These are phyloP conservation scores for Altica lythri DNA, from an alignment of 2,888 invertebrate species.

Conservation along the genomic window DNA sequence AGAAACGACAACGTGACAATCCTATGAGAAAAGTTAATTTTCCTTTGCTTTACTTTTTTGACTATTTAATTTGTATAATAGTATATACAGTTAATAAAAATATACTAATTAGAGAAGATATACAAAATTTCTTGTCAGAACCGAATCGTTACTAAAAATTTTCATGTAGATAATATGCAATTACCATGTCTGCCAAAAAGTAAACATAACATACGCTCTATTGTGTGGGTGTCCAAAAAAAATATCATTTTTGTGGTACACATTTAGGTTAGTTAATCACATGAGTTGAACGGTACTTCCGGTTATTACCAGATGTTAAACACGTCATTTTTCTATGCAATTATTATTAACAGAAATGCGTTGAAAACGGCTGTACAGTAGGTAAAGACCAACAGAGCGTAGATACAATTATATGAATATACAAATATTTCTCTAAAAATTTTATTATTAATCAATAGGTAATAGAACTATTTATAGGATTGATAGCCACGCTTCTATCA, in stretches of 20 bases:
- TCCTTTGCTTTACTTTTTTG: slow-evolving; percentile 11
- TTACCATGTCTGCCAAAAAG: slow-evolving; percentile 18
- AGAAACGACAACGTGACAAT: slow-evolving; percentile 16
- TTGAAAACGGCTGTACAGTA: not conserved
- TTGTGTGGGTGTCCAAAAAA: slow-evolving; percentile 11
- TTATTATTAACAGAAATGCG: slow-evolving; percentile 43
- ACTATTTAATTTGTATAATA: too few species aligned
- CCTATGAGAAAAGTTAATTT: slow-evolving; percentile 12
- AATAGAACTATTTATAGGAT: too few species aligned
- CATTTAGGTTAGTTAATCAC: slow-evolving; percentile 54
- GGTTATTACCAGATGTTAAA: slow-evolving; percentile 53
- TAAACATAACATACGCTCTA: slow-evolving; percentile 1
- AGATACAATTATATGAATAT: too few species aligned
- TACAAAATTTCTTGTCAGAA: too few species aligned
- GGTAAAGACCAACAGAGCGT: too few species aligned
- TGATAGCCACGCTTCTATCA: too few species aligned
- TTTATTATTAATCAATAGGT: too few species aligned
- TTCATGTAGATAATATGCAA: slow-evolving; percentile 22
- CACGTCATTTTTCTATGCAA: slow-evolving; percentile 50
- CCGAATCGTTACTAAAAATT: too few species aligned
- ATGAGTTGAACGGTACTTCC: slow-evolving; percentile 54
- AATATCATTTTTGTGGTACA: slow-evolving; percentile 45
- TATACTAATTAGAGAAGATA: too few species aligned
- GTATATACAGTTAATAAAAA: too few species aligned
- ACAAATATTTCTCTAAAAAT: too few species aligned